These are phyloP conservation scores for Pristionchus mayeri DNA, from an alignment of 2,888 invertebrate species.

Conservation along the genomic window DNA sequence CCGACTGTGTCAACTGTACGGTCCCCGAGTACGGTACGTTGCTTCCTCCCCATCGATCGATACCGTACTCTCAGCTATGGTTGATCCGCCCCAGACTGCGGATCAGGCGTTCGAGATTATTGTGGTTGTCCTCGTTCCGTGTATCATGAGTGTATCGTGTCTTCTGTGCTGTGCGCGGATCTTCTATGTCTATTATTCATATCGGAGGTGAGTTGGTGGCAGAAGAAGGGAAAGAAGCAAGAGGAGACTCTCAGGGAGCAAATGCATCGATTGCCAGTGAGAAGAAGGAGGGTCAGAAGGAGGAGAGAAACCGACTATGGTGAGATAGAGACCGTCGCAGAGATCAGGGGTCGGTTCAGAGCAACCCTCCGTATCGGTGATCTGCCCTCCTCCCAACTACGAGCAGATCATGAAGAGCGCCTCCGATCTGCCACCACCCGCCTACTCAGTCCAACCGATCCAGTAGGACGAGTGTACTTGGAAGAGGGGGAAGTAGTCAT, in stretches of 20 bases:
- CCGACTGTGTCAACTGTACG: slow-evolving; percentile 28
- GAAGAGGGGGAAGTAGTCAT: background rate
- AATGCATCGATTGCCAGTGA: slow-evolving; percentile 28
- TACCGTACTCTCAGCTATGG: slow-evolving; percentile 5
- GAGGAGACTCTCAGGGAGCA: background rate
- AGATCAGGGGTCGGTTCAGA: slow-evolving; percentile 15
- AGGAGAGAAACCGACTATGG: background rate
- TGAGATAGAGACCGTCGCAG: background rate
- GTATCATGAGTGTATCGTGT: background rate
- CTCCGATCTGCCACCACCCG: background rate
- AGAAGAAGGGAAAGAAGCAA: background rate
- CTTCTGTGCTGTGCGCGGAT: slow-evolving; percentile 41
- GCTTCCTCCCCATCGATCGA: background rate
- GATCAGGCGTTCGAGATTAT: slow-evolving; percentile 1
- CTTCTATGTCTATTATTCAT: slow-evolving; percentile 44
- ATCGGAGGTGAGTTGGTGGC: slow-evolving; percentile 20
- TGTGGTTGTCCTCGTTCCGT: background rate
- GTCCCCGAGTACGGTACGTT: background rate
- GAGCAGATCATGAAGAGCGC: background rate
- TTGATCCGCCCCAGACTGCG: background rate
- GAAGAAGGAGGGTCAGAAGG: slow-evolving; percentile 4
- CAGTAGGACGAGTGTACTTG: background rate
- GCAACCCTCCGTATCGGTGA: background rate
- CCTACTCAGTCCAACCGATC: background rate
- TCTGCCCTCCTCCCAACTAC: slow-evolving; percentile 21